phyloP scores from a whole-genome alignment of 2,888 invertebrate genomes.

The Gymnosoma rotundatum region DNA sequence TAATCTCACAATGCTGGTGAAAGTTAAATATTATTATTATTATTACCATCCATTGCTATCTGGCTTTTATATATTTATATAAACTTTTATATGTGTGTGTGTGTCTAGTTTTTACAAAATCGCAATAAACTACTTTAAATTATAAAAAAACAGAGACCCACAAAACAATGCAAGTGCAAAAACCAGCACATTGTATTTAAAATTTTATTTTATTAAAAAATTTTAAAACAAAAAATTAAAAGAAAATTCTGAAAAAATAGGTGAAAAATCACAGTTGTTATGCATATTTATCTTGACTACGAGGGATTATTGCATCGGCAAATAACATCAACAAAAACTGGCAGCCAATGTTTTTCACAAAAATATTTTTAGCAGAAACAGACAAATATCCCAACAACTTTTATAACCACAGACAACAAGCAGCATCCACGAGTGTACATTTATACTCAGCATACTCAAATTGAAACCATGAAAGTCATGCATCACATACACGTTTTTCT shows the following conservation, averaged over 20 bases:
- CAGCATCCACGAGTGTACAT: constrained; percentile 1
- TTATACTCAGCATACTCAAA: not conserved
- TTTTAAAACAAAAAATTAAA: not conserved
- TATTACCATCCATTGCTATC: not conserved
- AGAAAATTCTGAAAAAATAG: constrained; percentile 3
- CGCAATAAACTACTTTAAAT: too few species aligned
- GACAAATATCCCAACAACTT: constrained; percentile 5
- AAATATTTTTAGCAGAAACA: constrained; percentile 1
- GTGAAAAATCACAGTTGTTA: constrained; percentile 34
- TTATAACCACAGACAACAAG: constrained; percentile 14
- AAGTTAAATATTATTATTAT: not conserved
- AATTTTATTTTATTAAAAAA: constrained; percentile 39
- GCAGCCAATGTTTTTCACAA: constrained; percentile 27
- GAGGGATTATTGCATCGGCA: constrained; percentile 38
- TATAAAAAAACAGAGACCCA: too few species aligned
- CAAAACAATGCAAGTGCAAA: not conserved
- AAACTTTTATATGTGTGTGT: too few species aligned
- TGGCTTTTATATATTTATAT: too few species aligned
- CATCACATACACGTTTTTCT: constrained; percentile 47
- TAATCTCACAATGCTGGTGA: not conserved
- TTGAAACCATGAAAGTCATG: constrained; percentile 37
- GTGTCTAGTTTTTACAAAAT: too few species aligned
- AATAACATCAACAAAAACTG: constrained; percentile 26
- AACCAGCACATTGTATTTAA: not conserved
- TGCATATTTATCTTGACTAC: constrained; percentile 36